Base-by-base conservation (phyloP, 2,888 invertebrate species). In the Tetragonisca angustula region DNA sequence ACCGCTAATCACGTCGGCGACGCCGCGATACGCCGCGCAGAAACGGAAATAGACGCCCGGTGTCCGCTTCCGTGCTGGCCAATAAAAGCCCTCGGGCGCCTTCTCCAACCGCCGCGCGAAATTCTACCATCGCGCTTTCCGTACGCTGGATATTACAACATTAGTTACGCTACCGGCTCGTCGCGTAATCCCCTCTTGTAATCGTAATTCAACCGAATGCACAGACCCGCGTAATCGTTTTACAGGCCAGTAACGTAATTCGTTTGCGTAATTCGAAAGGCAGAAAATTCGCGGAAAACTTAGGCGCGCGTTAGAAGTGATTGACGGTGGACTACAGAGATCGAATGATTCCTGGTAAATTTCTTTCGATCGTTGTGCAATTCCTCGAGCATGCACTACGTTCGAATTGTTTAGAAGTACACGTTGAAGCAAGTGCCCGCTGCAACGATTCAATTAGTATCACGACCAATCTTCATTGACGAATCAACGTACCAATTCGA, bases 1-100 rank as follows among this genome's bases (percentile, higher is more conserved):
- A 89, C 89, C 90, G 93, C 93, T 93, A 93, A 94, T 94, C 94
- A 93, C 91, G 91, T 91, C 83, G 88, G 79, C 87, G 85, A 86
- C 79, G 87, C 88, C 79, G 87, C 88, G 89, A 90, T 82, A 84
- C 80, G 81, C 70, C 62, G 64, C 32, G 69, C 65, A 52, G 78
- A 77, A 86, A 86, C 84, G 86, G 81, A 87, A 87, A 87, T 87
- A 87, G 86, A 78, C 64, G 67, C 3, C 49, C 61, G 36, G 73
- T 50, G 70, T 71, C 54, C 69, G 78, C 68, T 83, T 79, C 76
- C 70, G 83, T 27, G 56, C 64, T 49, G 54, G 15, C 77, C 71
- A 84, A 82, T 84, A 81, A 81, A 85, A 85, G 64, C 49, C 27
- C 67, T 5, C 27, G 54, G 71, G 43, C 56, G 5, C 56, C 13